These are phyloP conservation scores for Phalacrocorax brasilianus DNA, from an alignment of 2,113 vertebrate genomes.

Conservation along the genomic window DNA sequence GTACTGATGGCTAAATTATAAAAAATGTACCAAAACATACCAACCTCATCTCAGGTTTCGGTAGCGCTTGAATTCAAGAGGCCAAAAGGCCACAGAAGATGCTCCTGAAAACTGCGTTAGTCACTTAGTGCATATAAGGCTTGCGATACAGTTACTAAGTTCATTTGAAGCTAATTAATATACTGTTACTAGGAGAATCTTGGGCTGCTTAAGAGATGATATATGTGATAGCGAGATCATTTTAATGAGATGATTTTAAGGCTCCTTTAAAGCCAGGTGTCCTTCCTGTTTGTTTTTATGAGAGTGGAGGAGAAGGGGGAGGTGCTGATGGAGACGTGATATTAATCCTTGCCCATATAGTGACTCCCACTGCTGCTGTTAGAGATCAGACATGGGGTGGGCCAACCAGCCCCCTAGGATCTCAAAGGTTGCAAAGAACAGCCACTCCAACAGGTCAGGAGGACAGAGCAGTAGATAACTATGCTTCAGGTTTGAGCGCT, in stretches of 20 bases:
- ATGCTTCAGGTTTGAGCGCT: neutral
- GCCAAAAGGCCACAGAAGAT: neutral
- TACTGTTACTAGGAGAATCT: neutral
- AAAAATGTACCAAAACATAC: neutral
- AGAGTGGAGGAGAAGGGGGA: neutral
- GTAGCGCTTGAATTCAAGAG: neutral
- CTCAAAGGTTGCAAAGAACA: neutral
- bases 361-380: neutral
- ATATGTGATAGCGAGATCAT: neutral
- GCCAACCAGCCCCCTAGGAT: neutral
- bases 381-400: neutral
- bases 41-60: neutral
- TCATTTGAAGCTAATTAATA: neutral
- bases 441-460: neutral
- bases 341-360: accelerated
- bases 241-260: neutral
- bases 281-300: neutral
- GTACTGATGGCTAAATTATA: neutral
- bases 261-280: neutral
- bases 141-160: neutral
- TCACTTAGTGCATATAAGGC: neutral
- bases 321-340: neutral
- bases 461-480: neutral
- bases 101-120: neutral
- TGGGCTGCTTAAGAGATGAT: neutral